phyloP scores from a whole-genome alignment of 2,797 vertebrate genomes.

The Hippocampus kuda region DNA sequence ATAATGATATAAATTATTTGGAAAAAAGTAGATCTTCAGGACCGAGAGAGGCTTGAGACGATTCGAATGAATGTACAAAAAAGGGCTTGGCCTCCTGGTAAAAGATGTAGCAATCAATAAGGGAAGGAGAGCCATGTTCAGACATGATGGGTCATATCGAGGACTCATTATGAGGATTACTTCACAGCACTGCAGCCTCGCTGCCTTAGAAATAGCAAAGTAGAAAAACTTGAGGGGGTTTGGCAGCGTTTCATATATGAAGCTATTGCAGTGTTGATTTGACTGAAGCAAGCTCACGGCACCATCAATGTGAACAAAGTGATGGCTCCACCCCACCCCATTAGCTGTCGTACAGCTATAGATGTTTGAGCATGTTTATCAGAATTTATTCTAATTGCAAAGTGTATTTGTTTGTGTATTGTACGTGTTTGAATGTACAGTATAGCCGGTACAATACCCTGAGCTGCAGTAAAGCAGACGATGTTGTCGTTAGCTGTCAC shows the following conservation, averaged over 20 bases:
- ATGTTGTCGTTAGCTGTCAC: too few relatives aligned
- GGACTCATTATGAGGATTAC: conserved; percentile 42
- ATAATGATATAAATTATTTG: not conserved
- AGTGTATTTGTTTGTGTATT: not conserved
- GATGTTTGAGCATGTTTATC: not conserved
- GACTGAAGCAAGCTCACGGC: conserved; percentile 14
- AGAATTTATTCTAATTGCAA: not conserved
- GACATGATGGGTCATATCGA: conserved; percentile 57
- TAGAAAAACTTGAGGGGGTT: conserved; percentile 26
- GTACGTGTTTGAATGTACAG: too few relatives aligned
- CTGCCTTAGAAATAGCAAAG: conserved; percentile 19
- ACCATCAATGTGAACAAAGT: conserved; percentile 15
- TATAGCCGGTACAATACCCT: too few relatives aligned
- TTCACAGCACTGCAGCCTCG: conserved; percentile 30
- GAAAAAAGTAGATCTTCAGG: conserved; percentile 8
- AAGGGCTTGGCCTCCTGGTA: conserved; percentile 43
- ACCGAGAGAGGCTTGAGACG: conserved; percentile 12
- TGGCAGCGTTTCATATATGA: conserved; percentile 19
- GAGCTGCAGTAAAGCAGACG: too few relatives aligned
- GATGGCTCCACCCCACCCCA: conserved; percentile 11
- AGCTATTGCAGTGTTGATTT: conserved; percentile 30
- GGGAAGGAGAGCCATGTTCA: conserved; percentile 45
- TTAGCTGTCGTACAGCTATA: conserved; percentile 19
- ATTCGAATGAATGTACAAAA: conserved; percentile 27
- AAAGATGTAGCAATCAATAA: conserved; percentile 54